phyloP scores from a whole-genome alignment of 2,113 vertebrate genomes.

The Cephalopholis sonnerati region DNA sequence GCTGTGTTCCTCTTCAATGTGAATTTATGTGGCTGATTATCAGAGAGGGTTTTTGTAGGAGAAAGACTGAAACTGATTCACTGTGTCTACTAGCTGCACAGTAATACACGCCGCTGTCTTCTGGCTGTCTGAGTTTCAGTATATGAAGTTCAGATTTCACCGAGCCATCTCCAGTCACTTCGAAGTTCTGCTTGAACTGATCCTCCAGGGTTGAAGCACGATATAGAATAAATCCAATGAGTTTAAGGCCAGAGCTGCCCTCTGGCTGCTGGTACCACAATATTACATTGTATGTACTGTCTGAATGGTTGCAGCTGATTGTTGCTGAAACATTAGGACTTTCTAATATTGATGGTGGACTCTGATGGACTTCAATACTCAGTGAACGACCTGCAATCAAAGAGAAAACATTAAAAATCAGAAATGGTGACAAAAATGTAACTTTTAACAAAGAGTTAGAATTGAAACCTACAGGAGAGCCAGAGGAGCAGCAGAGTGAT shows the following conservation, averaged over 20 bases:
- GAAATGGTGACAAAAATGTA: not conserved
- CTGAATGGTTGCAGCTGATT: constrained; percentile 56
- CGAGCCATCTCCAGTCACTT: constrained; percentile 41
- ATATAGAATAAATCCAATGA: not conserved
- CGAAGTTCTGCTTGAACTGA: not conserved
- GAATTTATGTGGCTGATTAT: not conserved
- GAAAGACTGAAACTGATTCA: constrained; percentile 9
- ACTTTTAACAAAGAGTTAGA: not conserved
- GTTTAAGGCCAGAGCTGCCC: constrained; percentile 20
- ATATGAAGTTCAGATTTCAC: constrained; percentile 10
- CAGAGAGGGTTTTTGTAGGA: constrained; percentile 54
- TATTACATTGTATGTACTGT: not conserved
- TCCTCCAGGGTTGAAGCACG: not conserved
- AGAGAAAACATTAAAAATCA: not conserved
- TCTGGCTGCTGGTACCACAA: constrained; percentile 50
- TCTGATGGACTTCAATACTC: constrained; percentile 52
- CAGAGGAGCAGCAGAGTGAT: constrained; percentile 38
- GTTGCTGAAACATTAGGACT: not conserved
- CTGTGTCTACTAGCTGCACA: constrained; percentile 71
- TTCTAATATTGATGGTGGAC: constrained; percentile 39
- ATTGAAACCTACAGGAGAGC: constrained; percentile 43
- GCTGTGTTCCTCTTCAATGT: constrained; percentile 8
- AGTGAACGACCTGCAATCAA: constrained; percentile 47
- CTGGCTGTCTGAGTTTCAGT: constrained; percentile 10
- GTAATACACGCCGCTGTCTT: constrained; percentile 69